Evolutionary conservation across 2,113 vertebrate genomes (phyloP), one percentile per base, ranked within the genome.

Genomic region (Cyprichromis sp.): DNA sequence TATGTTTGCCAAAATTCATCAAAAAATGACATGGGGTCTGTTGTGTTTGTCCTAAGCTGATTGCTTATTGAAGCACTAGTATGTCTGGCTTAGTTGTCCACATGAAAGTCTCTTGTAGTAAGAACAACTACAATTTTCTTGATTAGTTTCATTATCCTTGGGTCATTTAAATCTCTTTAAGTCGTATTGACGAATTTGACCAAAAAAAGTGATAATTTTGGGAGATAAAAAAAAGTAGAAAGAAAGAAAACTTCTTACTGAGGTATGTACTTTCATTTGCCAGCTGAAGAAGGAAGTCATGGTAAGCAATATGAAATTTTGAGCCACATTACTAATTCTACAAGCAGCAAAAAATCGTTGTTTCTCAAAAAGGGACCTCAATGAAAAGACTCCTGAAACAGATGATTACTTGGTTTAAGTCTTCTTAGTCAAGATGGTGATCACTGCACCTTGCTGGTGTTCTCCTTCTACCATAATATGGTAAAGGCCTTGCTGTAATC

Each of bases 91-190:
- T 79, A 83, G 86, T 78, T 5, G 24, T 24, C 40, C 42, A 83
- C 85, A 45, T 81, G 24, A 38, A 11, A 79, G 80, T 31, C 79
- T 47, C 21, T 80, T 21, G 53, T 10, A 21, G 21, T 79, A 85
- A 84, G 50, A 42, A 50, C 53, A 34, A 12, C 59, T 42, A 68
- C 86, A 82, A 63, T 90, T 81, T 63, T 61, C 42, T 57, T 85
- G 78, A 81, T 91, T 92, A 87, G 42, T 86, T 89, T 86, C 82
- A 42, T 83, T 83, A 89, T 89, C 80, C 81, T 36, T 52, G 24
- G 81, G 40, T 78, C 81, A 79, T 80, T 76, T 59, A 21, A 84
- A 85, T 54, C 31, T 24, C n/a, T 86, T 82, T 5, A 50, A 85
- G 34, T 83, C 17, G 61, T 50, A 21, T 21, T 83, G 53, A 85